Percentiles rank a stretch among this genome's conserved stretches.
Conservation (phyloP, 2,888 invertebrate species). For the Theretra japonica region DNA sequence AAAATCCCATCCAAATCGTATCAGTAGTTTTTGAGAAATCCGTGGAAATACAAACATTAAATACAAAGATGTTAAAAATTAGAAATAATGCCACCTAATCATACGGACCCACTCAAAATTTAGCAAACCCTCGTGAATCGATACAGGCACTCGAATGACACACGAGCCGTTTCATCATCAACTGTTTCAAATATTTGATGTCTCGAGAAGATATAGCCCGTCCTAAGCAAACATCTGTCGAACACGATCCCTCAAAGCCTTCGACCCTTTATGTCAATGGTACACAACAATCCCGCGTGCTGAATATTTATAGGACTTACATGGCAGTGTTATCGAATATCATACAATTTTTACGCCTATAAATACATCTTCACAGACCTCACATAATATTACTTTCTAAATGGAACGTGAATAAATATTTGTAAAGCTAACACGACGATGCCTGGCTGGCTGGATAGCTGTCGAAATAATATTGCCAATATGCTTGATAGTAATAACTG, state of each 20-base stretch:
- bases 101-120: not conserved
- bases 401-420: conserved; percentile 1
- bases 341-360: not conserved
- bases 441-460: no score
- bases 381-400: not conserved
- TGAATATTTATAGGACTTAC: conserved; percentile 40
- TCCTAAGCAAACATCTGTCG: conserved; percentile 60
- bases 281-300: conserved; percentile 45
- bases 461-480: no score
- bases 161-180: conserved; percentile 64
- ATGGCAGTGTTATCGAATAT: not conserved
- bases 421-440: not conserved
- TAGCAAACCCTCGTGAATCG: conserved; percentile 31
- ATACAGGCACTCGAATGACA: conserved; percentile 52
- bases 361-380: not conserved
- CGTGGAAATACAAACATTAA: no score
- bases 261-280: conserved; percentile 40
- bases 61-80: not conserved
- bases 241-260: conserved; percentile 42
- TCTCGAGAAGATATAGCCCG: conserved; percentile 52
- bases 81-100: not conserved
- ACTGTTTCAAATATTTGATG: conserved; percentile 75
- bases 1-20: no score
- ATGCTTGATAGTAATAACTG: no score
- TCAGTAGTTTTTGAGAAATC: no score